A percentile compares a stretch with the other conserved stretches of the same genome.
phyloP scores from a whole-genome alignment of 2,113 vertebrate species.

The Lagopus muta region DNA sequence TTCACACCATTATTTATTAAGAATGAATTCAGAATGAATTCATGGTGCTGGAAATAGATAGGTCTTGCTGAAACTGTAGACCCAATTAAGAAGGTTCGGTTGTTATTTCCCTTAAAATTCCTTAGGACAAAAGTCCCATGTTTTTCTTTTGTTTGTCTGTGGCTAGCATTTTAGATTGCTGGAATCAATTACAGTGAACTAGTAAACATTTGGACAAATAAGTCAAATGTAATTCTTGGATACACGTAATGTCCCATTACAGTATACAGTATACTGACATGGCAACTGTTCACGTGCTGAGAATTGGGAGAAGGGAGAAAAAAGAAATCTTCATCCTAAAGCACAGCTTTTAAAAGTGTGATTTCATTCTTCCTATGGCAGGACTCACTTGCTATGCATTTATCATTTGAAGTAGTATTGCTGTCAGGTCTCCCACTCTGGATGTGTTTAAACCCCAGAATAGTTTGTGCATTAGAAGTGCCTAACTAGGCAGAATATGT shows the following conservation, averaged over 20 bases:
- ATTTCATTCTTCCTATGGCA: neutral
- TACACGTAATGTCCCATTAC: neutral
- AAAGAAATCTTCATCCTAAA: neutral
- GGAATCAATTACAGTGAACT: neutral
- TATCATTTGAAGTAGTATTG: neutral
- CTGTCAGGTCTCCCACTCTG: neutral
- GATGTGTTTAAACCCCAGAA: neutral
- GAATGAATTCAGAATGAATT: neutral
- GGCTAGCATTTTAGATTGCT: neutral
- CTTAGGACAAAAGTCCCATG: neutral
- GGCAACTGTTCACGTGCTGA: neutral
- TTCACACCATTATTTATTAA: neutral
- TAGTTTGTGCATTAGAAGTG: neutral
- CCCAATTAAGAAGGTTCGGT: neutral
- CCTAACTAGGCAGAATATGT: neutral
- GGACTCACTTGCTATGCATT: neutral
- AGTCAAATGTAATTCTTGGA: neutral
- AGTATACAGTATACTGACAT: neutral
- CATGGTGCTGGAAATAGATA: neutral
- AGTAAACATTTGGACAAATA: neutral
- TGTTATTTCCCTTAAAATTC: neutral
- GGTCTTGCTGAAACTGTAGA: neutral
- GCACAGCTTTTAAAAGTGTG: neutral
- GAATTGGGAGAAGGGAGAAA: neutral
- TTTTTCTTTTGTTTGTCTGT: neutral